These are phyloP conservation scores for Neofelis nebulosa DNA, from an alignment of 2,113 vertebrate genomes.

Conservation along the genomic window DNA sequence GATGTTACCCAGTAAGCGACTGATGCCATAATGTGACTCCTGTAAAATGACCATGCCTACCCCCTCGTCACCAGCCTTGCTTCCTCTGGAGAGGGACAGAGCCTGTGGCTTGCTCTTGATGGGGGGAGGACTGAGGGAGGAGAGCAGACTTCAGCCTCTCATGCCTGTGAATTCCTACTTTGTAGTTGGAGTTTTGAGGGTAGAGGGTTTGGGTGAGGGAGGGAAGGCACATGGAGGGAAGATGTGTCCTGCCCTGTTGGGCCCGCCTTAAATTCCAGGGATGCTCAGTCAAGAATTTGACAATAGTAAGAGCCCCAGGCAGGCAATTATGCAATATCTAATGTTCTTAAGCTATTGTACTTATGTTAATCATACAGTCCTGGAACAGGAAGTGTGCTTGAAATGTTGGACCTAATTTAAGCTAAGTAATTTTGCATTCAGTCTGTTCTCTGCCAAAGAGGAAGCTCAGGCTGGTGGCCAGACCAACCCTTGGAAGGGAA, in stretches of 20 bases:
- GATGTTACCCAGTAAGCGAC: neutral
- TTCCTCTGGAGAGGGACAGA: neutral
- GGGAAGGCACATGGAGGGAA: neutral
- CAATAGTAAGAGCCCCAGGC: neutral
- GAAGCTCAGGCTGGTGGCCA: neutral
- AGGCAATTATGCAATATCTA: neutral
- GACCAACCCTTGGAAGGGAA: neutral
- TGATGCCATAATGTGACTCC: neutral
- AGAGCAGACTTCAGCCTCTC: neutral
- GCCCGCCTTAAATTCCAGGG: neutral
- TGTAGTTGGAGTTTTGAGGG: neutral
- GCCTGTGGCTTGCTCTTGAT: neutral
- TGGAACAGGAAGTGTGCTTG: neutral
- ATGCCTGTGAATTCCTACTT: neutral
- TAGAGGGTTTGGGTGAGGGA: neutral
- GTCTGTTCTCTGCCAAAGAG: neutral
- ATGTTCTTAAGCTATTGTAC: neutral
- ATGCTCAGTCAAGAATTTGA: neutral
- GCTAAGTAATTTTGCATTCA: neutral
- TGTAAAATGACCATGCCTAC: neutral
- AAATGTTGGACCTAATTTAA: conserved; percentile 38
- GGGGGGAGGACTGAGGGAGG: too few relatives aligned
- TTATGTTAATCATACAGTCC: neutral
- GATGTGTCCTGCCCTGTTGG: neutral
- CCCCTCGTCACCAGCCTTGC: neutral